A percentile compares a stretch with the other conserved stretches of the same genome.
phyloP scores from a whole-genome alignment of 2,113 vertebrate species.

The Muntiacus muntjak region DNA sequence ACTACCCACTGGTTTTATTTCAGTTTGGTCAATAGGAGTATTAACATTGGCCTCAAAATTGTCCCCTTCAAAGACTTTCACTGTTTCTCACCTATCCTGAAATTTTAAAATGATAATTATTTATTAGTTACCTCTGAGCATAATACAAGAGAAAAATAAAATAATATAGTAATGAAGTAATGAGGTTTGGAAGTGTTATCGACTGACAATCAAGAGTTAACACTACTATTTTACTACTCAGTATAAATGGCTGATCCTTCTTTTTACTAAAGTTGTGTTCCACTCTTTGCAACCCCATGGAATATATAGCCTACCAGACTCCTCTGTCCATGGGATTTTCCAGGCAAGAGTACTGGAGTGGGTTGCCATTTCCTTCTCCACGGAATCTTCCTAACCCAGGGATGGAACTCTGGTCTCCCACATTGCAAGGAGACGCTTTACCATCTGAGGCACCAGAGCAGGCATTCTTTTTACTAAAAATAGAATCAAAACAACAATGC shows the following conservation, averaged over 20 bases:
- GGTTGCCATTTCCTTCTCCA: not conserved
- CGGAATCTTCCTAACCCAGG: not conserved
- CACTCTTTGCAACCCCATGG: not conserved
- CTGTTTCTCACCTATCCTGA: not conserved
- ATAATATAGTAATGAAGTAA: not conserved
- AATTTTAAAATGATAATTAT: not conserved
- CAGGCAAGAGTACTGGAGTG: not conserved
- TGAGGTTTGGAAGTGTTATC: not conserved
- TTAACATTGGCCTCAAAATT: not conserved
- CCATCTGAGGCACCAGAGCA: not conserved
- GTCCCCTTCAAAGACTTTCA: not conserved
- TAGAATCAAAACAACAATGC: not conserved
- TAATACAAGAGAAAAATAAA: not conserved
- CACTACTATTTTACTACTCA: not conserved
- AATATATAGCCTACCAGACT: not conserved
- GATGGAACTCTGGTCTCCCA: not conserved
- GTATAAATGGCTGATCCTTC: not conserved
- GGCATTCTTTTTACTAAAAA: conserved; percentile 23
- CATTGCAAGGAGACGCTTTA: not conserved
- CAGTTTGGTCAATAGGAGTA: not conserved
- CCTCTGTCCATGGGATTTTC: not conserved
- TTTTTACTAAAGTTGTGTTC: not conserved
- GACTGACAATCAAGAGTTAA: not conserved
- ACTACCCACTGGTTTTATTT: not conserved
- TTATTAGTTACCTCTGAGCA: not conserved